These are phyloP conservation scores for Urocyon cinereoargenteus DNA, from an alignment of 2,797 vertebrate species.

Conservation along the genomic window DNA sequence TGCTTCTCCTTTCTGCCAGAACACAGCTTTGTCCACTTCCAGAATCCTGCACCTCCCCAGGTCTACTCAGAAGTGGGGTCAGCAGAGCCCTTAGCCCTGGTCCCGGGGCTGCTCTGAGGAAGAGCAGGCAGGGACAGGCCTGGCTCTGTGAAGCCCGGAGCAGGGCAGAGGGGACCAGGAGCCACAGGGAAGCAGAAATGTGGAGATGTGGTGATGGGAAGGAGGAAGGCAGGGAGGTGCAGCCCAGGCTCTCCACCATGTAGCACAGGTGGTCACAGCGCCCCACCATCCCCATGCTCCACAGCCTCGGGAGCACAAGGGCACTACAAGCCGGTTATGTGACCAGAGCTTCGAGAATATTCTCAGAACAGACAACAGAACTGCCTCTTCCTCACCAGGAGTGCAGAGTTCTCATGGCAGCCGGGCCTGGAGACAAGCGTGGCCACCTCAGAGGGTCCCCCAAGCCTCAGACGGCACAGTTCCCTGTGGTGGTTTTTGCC, in stretches of 20 bases:
- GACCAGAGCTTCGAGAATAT: neutral
- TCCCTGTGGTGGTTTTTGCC: neutral
- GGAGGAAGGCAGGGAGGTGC: neutral
- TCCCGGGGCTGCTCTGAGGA: neutral
- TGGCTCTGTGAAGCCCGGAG: rapidly evolving
- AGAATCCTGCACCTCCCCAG: neutral
- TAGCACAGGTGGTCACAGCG: rapidly evolving
- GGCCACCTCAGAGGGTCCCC: neutral
- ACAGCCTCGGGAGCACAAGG: rapidly evolving
- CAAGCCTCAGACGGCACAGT: neutral
- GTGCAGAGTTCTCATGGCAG: neutral
- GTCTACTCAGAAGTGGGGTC: neutral
- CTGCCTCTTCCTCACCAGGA: neutral
- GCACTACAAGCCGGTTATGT: neutral
- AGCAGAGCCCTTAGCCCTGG: neutral
- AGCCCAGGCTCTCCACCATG: rapidly evolving
- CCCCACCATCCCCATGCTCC: rapidly evolving
- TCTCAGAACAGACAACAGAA: neutral
- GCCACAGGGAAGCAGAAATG: neutral
- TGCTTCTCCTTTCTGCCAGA: neutral
- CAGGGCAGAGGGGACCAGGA: neutral
- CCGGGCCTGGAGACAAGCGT: neutral
- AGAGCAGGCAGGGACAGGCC: rapidly evolving
- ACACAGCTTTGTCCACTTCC: neutral
- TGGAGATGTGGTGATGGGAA: rapidly evolving